phyloP scores from a whole-genome alignment of 2,888 invertebrate species.

The Hydrotaea diabolus region DNA sequence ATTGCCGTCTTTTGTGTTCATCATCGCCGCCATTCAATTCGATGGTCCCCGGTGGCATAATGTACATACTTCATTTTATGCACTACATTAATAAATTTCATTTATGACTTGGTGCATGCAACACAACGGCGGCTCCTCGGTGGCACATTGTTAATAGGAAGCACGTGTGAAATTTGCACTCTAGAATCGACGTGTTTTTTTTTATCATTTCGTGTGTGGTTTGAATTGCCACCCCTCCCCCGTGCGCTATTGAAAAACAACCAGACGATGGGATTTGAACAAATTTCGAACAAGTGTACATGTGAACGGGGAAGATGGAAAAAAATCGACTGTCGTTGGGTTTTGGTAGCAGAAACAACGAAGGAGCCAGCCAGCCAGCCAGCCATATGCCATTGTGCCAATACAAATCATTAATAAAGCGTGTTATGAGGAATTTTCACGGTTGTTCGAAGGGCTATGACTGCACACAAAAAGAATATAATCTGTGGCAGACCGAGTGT shows the following conservation, averaged over 20 bases:
- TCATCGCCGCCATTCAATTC: conserved; percentile 1
- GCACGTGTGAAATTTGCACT: conserved; percentile 77
- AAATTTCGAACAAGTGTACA: conserved; percentile 13
- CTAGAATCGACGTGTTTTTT: conserved; percentile 43
- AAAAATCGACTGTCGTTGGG: neutral
- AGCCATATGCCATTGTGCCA: neutral
- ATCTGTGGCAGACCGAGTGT: too few species aligned
- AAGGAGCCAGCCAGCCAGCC: neutral
- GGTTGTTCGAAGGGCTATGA: too few species aligned
- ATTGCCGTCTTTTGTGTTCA: neutral
- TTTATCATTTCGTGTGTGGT: neutral
- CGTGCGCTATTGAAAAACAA: neutral
- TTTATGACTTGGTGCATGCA: conserved; percentile 72
- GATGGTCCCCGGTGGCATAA: conserved; percentile 14
- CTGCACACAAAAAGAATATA: neutral
- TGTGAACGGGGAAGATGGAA: neutral
- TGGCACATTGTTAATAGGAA: conserved; percentile 75
- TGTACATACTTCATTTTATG: conserved; percentile 17
- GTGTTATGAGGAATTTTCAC: neutral
- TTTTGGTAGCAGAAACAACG: neutral
- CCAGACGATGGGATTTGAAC: neutral
- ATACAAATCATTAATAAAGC: neutral
- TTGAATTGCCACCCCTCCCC: neutral
- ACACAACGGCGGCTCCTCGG: neutral
- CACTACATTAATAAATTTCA: conserved; percentile 74